Evolutionary conservation across 53 echinoderm and acorn worm species (phyloP), one percentile per base, ranked within the genome.

Genomic region (Mesocentrotus franciscanus): DNA sequence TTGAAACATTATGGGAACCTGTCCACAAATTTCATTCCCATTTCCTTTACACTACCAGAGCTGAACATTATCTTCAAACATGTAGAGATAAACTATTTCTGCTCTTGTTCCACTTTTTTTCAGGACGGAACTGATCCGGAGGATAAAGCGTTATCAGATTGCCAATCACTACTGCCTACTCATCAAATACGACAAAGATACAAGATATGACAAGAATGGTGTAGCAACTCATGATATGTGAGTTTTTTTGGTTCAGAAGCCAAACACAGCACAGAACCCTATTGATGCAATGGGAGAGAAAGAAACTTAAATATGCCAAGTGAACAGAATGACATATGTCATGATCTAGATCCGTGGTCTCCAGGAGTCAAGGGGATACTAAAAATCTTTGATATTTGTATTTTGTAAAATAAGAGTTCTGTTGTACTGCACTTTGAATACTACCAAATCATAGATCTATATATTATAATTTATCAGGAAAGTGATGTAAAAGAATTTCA

Each of bases 141-240:
- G 99, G 92, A 99, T 99, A 29, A 99, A 99, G 95, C 95, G 99
- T 17, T 99, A 96, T 93, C 97, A 98, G 90, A 97, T 99, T 62
- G 99, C 99, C 27, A 99, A 98, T 79, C 95, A 97, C 95, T 95
- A 95, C 17, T 98, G 98, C 75, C 96, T 99, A 2, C 92, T 99
- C 34, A 96, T 99, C 87, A 99, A 99, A 90, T 99, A 99, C 90
- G 96, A 97, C 91, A 99, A 99, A 49, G 99, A 99, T 68, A 94
- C 96, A 56, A 93, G 99, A 92, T 99, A 99, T 60, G 98, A 98
- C 95, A 91, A 95, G 76, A 91, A 97, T 70, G 94, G 97, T 12
- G 95, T 99, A 20, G 97, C 99, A 24, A 99, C 99, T 22, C 99
- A 98, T 92, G 99, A 99, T 95, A 98, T 96, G 99, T 97, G 81